These are phyloP conservation scores for Hypena proboscidalis DNA, from an alignment of 2,888 invertebrate species.

Conservation along the genomic window DNA sequence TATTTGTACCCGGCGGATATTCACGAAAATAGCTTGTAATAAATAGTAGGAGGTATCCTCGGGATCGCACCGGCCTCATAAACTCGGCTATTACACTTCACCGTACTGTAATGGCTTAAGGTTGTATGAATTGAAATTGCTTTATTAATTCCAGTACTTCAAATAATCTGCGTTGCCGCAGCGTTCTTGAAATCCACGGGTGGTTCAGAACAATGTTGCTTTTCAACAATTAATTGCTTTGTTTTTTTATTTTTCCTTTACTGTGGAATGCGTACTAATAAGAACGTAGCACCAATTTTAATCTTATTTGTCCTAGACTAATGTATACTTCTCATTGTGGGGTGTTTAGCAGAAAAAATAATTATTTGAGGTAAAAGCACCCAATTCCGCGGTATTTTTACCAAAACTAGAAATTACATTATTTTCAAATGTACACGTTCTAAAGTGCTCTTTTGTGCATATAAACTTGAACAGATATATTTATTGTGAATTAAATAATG, in stretches of 20 bases:
- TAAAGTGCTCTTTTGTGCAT: no score
- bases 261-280: background rate
- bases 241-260: conserved; percentile 14
- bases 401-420: no score
- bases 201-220: conserved; percentile 23
- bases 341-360: no score
- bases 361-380: no score
- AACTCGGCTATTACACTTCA: conserved; percentile 45
- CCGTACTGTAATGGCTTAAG: conserved; percentile 50
- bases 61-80: conserved; percentile 39
- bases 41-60: conserved; percentile 47
- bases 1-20: conserved; percentile 37
- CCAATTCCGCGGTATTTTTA: no score
- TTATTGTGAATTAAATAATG: no score
- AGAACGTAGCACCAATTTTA: no score
- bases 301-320: no score
- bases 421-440: no score
- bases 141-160: conserved; percentile 50
- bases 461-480: no score
- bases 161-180: conserved; percentile 43
- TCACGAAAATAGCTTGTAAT: conserved; percentile 47
- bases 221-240: conserved; percentile 17
- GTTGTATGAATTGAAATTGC: conserved; percentile 59
- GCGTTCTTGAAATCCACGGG: conserved; percentile 28
- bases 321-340: no score